Conservation (phyloP, 2,888 invertebrate species). For the Drosophila koepferae region DNA sequence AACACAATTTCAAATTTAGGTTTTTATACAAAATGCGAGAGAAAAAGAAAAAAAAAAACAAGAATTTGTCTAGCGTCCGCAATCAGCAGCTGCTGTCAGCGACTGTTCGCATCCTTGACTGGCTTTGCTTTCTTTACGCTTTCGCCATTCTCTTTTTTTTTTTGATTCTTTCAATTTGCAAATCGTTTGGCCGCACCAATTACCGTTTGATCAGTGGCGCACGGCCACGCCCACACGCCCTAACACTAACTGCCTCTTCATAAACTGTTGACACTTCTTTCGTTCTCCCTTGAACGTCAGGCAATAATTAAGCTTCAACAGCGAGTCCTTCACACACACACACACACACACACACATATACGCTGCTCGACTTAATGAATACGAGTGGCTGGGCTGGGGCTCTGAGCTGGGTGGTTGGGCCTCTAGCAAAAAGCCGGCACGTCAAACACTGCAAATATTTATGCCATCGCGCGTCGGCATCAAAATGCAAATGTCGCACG, state of each 20-base stretch:
- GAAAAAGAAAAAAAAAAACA: not conserved
- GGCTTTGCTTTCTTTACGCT: constrained; percentile 6
- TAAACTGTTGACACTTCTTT: constrained; percentile 68
- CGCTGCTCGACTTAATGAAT: constrained; percentile 76
- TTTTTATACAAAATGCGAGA: constrained; percentile 71
- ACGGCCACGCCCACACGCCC: not conserved
- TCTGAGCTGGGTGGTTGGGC: not conserved
- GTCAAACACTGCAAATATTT: constrained; percentile 82
- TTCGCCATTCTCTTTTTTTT: too few species aligned
- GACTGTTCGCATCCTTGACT: constrained; percentile 40
- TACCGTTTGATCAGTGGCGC: constrained; percentile 66
- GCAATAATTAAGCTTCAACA: constrained; percentile 71
- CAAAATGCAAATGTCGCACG: constrained; percentile 74
- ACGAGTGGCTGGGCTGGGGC: constrained; percentile 28
- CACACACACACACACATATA: constrained; percentile 15
- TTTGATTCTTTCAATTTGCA: constrained; percentile 60
- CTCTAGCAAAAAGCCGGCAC: constrained; percentile 38
- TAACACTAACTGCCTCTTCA: constrained; percentile 47
- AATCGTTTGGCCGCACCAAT: constrained; percentile 73
- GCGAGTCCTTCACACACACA: constrained; percentile 45
- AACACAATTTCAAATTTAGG: constrained; percentile 79
- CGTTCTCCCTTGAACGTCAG: constrained; percentile 44
- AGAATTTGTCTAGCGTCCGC: constrained; percentile 48
- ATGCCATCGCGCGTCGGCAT: constrained; percentile 64
- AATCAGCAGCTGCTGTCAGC: constrained; percentile 13